A percentile compares a stretch with the other conserved stretches of the same genome.
phyloP scores from a whole-genome alignment of 1,140 invertebrate genomes.

The Melanaphis sacchari region DNA sequence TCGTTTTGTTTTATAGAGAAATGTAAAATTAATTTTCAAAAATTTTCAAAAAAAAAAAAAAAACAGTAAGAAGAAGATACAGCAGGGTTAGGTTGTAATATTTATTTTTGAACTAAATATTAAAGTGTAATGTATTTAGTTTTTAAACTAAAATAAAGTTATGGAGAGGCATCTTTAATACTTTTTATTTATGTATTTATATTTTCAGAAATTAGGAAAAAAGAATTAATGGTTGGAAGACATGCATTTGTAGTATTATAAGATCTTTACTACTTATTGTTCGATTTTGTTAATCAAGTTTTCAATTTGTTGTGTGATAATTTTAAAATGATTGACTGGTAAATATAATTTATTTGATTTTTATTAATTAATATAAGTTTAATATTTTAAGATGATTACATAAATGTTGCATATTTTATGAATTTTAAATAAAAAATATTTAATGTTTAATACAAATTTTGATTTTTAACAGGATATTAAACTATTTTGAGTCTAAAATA shows the following conservation, averaged over 20 bases:
- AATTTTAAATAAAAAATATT: background rate
- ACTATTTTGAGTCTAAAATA: background rate
- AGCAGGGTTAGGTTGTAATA: background rate
- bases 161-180: background rate
- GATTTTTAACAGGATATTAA: background rate
- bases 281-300: background rate
- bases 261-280: background rate
- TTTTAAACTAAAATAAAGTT: background rate
- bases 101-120: background rate
- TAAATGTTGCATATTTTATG: background rate
- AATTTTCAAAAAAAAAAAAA: too few species aligned
- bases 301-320: background rate
- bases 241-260: background rate
- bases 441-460: background rate
- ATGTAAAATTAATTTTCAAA: background rate
- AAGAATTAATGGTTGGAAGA: background rate
- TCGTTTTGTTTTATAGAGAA: background rate
- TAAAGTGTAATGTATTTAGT: background rate
- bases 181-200: background rate
- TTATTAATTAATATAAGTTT: background rate
- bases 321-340: constrained; percentile 45
- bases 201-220: background rate
- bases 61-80: background rate
- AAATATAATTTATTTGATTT: background rate
- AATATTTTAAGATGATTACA: background rate